phyloP scores from a whole-genome alignment of 2,888 invertebrate genomes.

The Dynastes grantii region DNA sequence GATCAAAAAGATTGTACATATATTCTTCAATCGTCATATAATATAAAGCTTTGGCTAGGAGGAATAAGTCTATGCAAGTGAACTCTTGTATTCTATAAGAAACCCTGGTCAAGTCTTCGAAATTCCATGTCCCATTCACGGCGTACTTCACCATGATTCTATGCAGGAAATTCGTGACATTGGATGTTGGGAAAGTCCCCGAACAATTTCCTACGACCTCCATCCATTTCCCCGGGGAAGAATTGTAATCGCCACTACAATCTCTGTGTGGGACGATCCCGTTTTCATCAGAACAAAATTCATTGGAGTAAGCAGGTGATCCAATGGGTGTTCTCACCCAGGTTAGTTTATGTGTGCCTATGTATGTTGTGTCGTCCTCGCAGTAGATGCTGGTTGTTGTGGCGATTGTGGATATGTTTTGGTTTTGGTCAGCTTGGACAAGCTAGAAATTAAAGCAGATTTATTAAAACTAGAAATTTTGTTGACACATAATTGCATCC shows the following conservation, averaged over 20 bases:
- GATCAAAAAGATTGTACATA: slow-evolving; percentile 27
- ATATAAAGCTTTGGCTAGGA: slow-evolving; percentile 45
- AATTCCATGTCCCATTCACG: slow-evolving; percentile 26
- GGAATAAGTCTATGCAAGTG: slow-evolving; percentile 43
- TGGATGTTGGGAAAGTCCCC: slow-evolving; percentile 26
- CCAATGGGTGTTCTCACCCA: slow-evolving; percentile 41
- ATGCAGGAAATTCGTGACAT: slow-evolving; percentile 40
- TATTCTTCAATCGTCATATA: slow-evolving; percentile 44
- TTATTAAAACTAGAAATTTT: no score
- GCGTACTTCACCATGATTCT: slow-evolving; percentile 25
- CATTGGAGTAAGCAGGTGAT: slow-evolving; percentile 28
- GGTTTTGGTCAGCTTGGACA: no score
- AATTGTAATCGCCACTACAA: slow-evolving; percentile 38
- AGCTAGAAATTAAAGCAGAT: no score
- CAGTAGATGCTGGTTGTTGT: slow-evolving; percentile 19
- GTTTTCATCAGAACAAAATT: slow-evolving; percentile 41
- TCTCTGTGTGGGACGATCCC: slow-evolving; percentile 31
- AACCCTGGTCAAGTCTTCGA: slow-evolving; percentile 6
- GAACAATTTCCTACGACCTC: slow-evolving; percentile 44
- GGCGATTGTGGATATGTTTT: no score
- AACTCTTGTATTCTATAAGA: slow-evolving; percentile 26
- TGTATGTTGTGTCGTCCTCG: slow-evolving; percentile 18
- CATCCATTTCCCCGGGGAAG: slow-evolving; percentile 30
- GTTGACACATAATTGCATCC: no score
- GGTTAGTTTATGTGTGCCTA: slow-evolving; percentile 10